Conservation (phyloP, 2,113 vertebrate genomes). For the Melanotaenia duboulayi region DNA sequence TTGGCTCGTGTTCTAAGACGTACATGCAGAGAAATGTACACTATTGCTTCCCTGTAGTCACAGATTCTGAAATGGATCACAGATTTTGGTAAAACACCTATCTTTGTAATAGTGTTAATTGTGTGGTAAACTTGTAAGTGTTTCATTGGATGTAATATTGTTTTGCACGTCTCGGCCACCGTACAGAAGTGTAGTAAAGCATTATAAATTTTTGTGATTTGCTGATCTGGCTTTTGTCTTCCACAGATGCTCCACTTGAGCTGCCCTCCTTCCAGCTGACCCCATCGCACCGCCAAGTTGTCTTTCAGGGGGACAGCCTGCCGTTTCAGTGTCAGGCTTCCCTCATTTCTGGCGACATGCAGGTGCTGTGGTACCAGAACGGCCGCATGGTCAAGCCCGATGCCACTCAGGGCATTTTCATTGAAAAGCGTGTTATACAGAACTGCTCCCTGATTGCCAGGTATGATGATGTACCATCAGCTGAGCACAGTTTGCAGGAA, state of each 20-base stretch:
- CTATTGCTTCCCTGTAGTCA: too few relatives aligned
- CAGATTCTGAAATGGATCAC: too few relatives aligned
- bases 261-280: conserved; percentile 96
- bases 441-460: conserved; percentile 98
- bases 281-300: conserved; percentile 94
- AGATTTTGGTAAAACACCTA: too few relatives aligned
- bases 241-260: conserved; percentile 92
- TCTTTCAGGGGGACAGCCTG: conserved; percentile 97
- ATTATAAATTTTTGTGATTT: background rate
- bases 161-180: too few relatives aligned
- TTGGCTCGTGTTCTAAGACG: too few relatives aligned
- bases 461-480: conserved; percentile 66
- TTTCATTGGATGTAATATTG: too few relatives aligned
- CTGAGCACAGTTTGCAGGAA: too few relatives aligned
- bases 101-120: too few relatives aligned
- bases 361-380: conserved; percentile 97
- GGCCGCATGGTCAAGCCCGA: conserved; percentile 92
- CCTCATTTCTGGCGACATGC: conserved; percentile 95
- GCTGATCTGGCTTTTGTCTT: background rate
- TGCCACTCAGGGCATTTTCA: conserved; percentile 93
- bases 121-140: too few relatives aligned
- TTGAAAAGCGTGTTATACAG: conserved; percentile 96
- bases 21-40: too few relatives aligned
- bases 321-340: conserved; percentile 98
- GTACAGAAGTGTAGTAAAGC: background rate